phyloP scores from a whole-genome alignment of 2,113 vertebrate species.

The Thamnophis sirtalis region DNA sequence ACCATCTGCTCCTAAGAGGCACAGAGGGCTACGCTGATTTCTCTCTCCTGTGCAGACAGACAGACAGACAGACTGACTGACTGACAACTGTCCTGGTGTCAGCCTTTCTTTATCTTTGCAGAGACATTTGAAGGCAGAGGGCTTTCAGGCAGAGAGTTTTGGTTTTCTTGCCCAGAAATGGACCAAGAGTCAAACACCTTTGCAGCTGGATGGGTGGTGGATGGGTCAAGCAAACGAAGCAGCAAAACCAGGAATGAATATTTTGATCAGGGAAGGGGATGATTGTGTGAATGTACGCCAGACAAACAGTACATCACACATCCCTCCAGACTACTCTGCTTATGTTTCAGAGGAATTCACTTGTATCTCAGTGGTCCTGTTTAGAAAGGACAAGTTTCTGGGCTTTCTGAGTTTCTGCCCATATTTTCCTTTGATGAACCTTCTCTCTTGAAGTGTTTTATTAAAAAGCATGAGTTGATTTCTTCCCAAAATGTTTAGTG shows the following conservation, averaged over 20 bases:
- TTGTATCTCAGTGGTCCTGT: not conserved
- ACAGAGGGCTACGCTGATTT: not conserved
- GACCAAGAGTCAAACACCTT: not conserved
- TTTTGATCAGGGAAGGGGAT: not conserved
- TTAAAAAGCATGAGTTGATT: not conserved
- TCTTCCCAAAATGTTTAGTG: not conserved
- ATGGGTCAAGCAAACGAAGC: not conserved
- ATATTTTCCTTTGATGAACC: not conserved
- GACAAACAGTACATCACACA: not conserved
- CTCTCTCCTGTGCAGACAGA: not conserved
- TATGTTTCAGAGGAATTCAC: not conserved
- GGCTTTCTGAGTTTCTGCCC: not conserved
- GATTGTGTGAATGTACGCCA: too few relatives aligned
- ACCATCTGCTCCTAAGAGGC: not conserved
- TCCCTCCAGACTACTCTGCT: too few relatives aligned
- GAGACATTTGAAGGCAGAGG: not conserved
- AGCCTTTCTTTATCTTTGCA: not conserved
- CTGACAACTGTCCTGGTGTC: not conserved
- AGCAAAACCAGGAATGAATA: not conserved
- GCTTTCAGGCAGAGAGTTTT: not conserved
- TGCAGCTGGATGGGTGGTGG: not conserved
- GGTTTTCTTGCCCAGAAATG: fast-evolving
- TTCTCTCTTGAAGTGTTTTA: not conserved
- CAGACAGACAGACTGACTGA: not conserved
- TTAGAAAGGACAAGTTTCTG: not conserved